Evolutionary conservation across 2,797 vertebrate species (phyloP), one percentile per base, ranked within the genome.

Genomic region (Cephalopachus bancanus): DNA sequence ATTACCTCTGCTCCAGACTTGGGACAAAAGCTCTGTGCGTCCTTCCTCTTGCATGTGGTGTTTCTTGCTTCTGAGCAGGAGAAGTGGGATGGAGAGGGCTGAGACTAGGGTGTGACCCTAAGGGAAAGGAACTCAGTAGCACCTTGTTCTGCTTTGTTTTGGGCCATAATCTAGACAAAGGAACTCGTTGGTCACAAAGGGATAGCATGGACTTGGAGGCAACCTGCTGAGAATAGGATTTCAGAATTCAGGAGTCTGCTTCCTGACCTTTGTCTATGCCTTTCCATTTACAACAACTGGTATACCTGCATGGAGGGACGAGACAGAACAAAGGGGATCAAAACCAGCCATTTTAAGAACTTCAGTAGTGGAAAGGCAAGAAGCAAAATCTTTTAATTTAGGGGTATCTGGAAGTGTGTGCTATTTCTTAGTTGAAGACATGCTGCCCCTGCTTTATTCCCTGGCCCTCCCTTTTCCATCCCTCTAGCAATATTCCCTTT

Each of bases 321-420:
- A 65, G 37, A 60, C 3, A 83, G 33, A 89, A 75, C n/a, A 7
- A 59, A 60, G 71, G 65, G 37, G 62, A 85, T 83, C 1, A 49
- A 76, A 89, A 80, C n/a, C 51, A 92, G 16, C 67, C 80, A 80
- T 80, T 51, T 78, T 85, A 83, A 33, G 37, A 86, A 89, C 75
- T 37, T 89, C 30, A 74, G 3, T 30, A 62, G 19, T 55, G 17
- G 19, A 83, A 92, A 84, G 26, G 28, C 24, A 60, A 87, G 53
- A 91, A 93, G 37, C 7, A 53, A 49, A 60, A 26, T 28, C 33
- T 83, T 95, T n/a, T n/a, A 72, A 62, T 65, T 81, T 44, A 94
- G 69, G 64, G 57, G 17, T 37, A 33, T 90, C n/a, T 65, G 20
- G 37, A 75, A 72, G 72, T 30, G 7, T 1, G 19, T 28, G 24